phyloP scores from a whole-genome alignment of 2,888 invertebrate genomes.

The Eupithecia centaureata region DNA sequence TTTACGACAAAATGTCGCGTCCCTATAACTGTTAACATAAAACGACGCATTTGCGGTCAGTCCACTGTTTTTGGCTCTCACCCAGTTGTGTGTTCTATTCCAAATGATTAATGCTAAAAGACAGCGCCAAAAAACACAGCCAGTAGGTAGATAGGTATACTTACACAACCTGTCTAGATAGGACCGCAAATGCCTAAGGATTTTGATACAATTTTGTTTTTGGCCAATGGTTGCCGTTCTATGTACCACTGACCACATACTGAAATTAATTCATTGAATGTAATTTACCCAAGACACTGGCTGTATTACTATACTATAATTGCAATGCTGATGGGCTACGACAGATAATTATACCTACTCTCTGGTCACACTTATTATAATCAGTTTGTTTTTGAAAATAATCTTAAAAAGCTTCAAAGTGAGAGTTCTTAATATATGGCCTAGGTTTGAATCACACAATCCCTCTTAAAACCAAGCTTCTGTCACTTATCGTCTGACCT shows the following conservation, averaged over 20 bases:
- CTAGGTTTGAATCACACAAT: not conserved
- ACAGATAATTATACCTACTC: too few relatives aligned
- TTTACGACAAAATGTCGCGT: constrained; percentile 17
- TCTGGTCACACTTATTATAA: too few relatives aligned
- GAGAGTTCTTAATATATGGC: not conserved
- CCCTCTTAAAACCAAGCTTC: not conserved
- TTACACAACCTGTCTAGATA: not conserved
- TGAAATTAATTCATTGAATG: too few relatives aligned
- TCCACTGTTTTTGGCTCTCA: constrained; percentile 22
- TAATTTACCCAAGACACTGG: too few relatives aligned
- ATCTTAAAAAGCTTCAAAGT: not conserved
- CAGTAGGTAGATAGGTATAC: not conserved
- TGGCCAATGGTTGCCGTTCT: too few relatives aligned
- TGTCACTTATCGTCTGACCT: not conserved
- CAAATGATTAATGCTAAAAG: constrained; percentile 27
- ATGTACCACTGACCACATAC: too few relatives aligned
- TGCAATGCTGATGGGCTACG: too few relatives aligned
- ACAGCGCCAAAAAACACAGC: constrained; percentile 11
- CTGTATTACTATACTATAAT: too few relatives aligned
- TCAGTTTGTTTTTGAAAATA: too few relatives aligned
- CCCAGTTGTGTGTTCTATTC: constrained; percentile 27
- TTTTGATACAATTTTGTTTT: not conserved
- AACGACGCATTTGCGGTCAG: constrained; percentile 25
- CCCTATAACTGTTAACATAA: constrained; percentile 2
- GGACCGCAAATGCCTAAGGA: not conserved